Conservation (phyloP, 2,797 vertebrate genomes). For the Melanitta fusca region DNA sequence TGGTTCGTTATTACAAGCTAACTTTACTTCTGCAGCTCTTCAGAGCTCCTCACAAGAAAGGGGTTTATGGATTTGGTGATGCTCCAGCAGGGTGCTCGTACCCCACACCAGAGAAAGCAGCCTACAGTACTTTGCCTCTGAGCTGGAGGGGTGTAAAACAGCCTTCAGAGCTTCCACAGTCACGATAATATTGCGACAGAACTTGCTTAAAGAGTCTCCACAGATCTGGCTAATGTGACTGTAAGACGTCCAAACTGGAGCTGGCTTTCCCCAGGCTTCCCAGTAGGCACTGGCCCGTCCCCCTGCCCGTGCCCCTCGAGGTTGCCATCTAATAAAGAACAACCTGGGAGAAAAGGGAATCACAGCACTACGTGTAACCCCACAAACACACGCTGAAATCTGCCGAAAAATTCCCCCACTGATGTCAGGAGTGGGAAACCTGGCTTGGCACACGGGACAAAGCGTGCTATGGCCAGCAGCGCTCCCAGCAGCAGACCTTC, state of each 20-base stretch:
- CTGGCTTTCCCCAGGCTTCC: background rate
- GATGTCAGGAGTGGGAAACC: fast-evolving
- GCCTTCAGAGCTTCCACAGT: background rate
- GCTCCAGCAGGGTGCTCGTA: background rate
- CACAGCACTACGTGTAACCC: fast-evolving
- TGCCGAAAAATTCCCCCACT: fast-evolving
- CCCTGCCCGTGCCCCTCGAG: background rate
- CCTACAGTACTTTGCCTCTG: background rate
- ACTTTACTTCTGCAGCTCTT: background rate
- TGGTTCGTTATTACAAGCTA: background rate
- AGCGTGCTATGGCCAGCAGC: background rate
- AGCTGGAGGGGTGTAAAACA: background rate
- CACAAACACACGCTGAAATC: fast-evolving
- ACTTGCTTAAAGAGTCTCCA: background rate
- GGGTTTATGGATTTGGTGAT: background rate
- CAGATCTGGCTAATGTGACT: fast-evolving
- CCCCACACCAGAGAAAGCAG: too few species aligned
- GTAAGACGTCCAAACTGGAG: fast-evolving
- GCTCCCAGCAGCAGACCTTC: background rate
- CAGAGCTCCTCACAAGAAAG: background rate
- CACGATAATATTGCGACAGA: fast-evolving
- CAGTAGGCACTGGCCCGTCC: background rate
- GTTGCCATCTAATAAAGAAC: background rate
- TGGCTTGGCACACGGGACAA: fast-evolving
- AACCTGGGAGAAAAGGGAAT: background rate